phyloP scores from a whole-genome alignment of 1,140 invertebrate genomes.

The Caerostris extrusa region DNA sequence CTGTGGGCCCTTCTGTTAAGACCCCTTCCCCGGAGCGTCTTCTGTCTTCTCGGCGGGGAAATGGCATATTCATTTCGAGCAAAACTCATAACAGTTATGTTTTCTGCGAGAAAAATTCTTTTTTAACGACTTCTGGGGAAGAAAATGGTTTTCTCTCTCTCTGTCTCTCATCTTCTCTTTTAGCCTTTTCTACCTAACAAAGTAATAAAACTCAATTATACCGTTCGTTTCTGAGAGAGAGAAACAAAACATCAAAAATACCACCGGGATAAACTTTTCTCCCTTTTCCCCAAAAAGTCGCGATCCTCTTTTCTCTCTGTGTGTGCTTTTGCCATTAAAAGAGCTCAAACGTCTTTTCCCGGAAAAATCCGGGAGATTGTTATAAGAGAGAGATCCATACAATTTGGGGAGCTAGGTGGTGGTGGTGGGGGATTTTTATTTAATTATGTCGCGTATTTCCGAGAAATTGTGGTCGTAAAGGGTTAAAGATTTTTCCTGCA shows the following conservation, averaged over 20 bases:
- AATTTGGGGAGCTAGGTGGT: not conserved
- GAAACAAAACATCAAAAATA: conserved; percentile 72
- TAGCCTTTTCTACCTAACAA: conserved; percentile 64
- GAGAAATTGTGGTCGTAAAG: conserved; percentile 67
- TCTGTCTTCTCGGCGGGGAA: conserved; percentile 11
- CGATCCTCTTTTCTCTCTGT: not conserved
- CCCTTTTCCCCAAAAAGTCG: conserved; percentile 16
- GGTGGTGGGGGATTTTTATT: conserved; percentile 63
- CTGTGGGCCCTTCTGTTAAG: not conserved
- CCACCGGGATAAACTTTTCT: conserved; percentile 26
- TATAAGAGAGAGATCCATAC: conserved; percentile 24
- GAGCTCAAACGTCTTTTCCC: conserved; percentile 35
- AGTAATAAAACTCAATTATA: conserved; percentile 75
- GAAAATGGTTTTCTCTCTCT: conserved; percentile 48
- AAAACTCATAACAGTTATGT: conserved; percentile 66
- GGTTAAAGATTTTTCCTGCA: conserved; percentile 64
- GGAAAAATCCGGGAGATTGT: conserved; percentile 19
- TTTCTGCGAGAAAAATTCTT: conserved; percentile 48
- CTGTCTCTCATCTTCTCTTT: not conserved
- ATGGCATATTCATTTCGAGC: conserved; percentile 55
- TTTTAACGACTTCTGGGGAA: conserved; percentile 52
- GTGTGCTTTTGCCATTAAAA: conserved; percentile 16
- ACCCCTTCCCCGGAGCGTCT: not conserved
- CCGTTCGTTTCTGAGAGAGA: conserved; percentile 4
- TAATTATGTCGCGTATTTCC: conserved; percentile 68